Base-by-base conservation (phyloP, 2,113 vertebrate species). In the Dendrocopos noguchii region DNA sequence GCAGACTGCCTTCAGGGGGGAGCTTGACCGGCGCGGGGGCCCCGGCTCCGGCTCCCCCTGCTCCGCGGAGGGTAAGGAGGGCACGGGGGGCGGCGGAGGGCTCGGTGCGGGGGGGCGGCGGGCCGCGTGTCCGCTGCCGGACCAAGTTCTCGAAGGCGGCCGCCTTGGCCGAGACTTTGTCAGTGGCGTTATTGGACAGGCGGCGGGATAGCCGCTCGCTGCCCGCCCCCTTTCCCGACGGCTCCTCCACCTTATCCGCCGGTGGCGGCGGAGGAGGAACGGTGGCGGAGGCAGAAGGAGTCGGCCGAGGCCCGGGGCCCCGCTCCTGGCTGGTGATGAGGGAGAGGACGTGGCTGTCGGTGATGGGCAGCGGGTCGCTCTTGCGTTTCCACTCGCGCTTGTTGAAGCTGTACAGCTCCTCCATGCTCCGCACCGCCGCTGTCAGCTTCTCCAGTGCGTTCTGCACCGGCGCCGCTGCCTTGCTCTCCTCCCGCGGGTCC, bases 391-490 rank as follows among this genome's bases (percentile, higher is more conserved):
- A 99, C 75, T 99, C 98, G 2, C 99, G 98, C 52, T 97, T 98
- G 64, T 98, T 97, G 93, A 99, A 99, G 25, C 98, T 98, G 47
- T 99, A 99, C 4, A 99, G 97, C 80, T 99, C 98, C 68, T 99
- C 99, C 99, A 99, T 99, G 56, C 98, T 99, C 75, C 98, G 98
- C 74, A 99, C 99, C 0, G 99, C 99, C 0, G 99, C 99, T 17
- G 99, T 98, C 53, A 99, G 97, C 96, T 99, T 99, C 87, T 99
- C 98, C 88, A 99, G 94, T 4, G 99, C 99, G 15, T 91, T 98
- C 27, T 97, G 98, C 74, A 88, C 90, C 3, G 94, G 56, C 12
- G 85, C 84, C 65, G 97, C 84, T 60, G 97, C 90, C 46, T 97
- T 98, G n/a, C 96, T 96, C 17, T 98, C 98, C 82, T 98, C 97